These are phyloP conservation scores for Tamias sibiricus DNA, from an alignment of 2,113 vertebrate species.

Conservation along the genomic window DNA sequence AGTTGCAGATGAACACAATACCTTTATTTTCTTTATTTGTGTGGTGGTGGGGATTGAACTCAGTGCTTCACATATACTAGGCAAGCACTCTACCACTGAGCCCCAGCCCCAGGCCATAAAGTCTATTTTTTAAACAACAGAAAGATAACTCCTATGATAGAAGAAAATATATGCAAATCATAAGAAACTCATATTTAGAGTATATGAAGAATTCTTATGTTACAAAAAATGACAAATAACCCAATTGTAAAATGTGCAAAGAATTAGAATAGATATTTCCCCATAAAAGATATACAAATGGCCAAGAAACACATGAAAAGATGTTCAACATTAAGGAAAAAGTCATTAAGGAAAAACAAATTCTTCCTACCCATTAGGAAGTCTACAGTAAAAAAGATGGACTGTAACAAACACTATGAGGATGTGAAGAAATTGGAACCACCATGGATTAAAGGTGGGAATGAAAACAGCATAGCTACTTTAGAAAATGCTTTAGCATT, in stretches of 20 bases:
- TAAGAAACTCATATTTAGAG: not conserved
- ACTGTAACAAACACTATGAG: not conserved
- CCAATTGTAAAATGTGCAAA: not conserved
- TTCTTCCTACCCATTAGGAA: not conserved
- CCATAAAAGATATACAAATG: not conserved
- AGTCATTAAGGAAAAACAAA: not conserved
- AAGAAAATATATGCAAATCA: conserved; percentile 2
- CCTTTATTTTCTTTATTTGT: too few species aligned
- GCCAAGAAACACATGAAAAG: not conserved
- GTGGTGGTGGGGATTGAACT: too few species aligned
- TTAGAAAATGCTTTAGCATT: not conserved
- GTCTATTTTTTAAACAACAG: not conserved
- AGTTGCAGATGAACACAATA: too few species aligned
- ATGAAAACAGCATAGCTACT: not conserved
- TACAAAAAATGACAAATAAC: not conserved
- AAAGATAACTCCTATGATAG: not conserved
- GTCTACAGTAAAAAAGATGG: not conserved
- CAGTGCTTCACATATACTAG: too few species aligned
- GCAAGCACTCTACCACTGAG: too few species aligned
- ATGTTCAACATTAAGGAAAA: not conserved
- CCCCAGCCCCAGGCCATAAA: too few species aligned
- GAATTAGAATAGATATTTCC: not conserved
- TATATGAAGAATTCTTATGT: conserved; percentile 10
- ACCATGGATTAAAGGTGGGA: not conserved
- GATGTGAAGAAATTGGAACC: not conserved